Conservation (phyloP, 2,888 invertebrate species). For the Tineola bisselliella region DNA sequence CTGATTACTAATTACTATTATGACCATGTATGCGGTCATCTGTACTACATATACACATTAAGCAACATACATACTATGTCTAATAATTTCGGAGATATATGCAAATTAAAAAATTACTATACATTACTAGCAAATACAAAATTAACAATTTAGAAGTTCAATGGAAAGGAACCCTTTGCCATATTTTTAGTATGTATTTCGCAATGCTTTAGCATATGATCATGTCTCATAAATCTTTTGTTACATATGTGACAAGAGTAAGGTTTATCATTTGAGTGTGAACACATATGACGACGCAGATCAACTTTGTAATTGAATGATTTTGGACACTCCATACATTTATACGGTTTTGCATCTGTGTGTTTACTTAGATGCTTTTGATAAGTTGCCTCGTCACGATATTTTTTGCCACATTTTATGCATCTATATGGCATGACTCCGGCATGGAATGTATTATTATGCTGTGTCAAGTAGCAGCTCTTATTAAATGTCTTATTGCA, state of each 20-base stretch:
- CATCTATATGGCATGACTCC: constrained; percentile 91
- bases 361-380: constrained; percentile 81
- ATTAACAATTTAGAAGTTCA: too few species aligned
- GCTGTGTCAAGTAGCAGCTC: constrained; percentile 88
- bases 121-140: too few species aligned
- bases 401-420: constrained; percentile 85
- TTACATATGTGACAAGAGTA: neutral
- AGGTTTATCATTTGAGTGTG: constrained; percentile 82
- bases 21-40: too few species aligned
- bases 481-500: constrained; percentile 88
- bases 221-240: neutral
- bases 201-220: constrained; percentile 80
- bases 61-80: too few species aligned
- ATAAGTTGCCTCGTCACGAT: constrained; percentile 74
- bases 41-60: too few species aligned
- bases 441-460: constrained; percentile 88
- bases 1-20: too few species aligned
- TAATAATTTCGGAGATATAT: too few species aligned
- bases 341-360: constrained; percentile 84
- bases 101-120: too few species aligned
- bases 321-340: constrained; percentile 86
- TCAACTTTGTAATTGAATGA: constrained; percentile 93
- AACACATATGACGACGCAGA: constrained; percentile 84
- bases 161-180: neutral
- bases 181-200: constrained; percentile 70